Base-by-base conservation (phyloP, 2,797 vertebrate species). In the Tympanoctomys barrerae region DNA sequence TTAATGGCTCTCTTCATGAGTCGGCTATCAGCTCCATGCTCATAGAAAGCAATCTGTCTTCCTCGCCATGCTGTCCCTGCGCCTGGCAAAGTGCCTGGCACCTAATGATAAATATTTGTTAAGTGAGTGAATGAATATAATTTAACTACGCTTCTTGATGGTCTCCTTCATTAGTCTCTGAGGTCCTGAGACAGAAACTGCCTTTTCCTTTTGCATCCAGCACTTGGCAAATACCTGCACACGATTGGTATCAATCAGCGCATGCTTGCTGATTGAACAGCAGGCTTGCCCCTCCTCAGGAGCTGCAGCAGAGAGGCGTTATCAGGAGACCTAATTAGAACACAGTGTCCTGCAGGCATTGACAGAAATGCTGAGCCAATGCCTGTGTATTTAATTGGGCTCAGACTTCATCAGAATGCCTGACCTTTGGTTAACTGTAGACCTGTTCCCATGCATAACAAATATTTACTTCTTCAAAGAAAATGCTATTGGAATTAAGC, bases 71-170 rank as follows among this genome's bases (percentile, higher is more conserved):
- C 87, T 70, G 83, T 70, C 66, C 91, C 54, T 42, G 57, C 7
- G 22, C 31, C 84, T 97, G 91, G 93, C 81, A 97, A 85, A 93
- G 89, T 88, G 93, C 95, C 89, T 94, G 81, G 78, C 59, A 93
- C 26, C 85, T 90, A 87, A 89, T 73, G 87, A 90, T 73, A 94
- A 91, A 87, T 90, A 96, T 89, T 91, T 93, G 61, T 87, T 57
- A 57, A 73, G 83, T 80, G 89, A 96, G 39, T 68, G 80, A 89
- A 93, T 91, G 54, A 82, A 71, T 94, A 52, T 85, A 79, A 66
- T 93, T 80, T 83, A 87, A 49, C 84, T 75, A 21, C 57, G 42
- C 73, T 91, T 89, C 75, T 73, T 52, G 85, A 75, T 79, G 90
- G 28, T 75, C 49, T 84, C 77, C 71, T 94, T 91, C 77, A 54